phyloP scores from a whole-genome alignment of 2,888 invertebrate genomes.

The Junonia oenone region DNA sequence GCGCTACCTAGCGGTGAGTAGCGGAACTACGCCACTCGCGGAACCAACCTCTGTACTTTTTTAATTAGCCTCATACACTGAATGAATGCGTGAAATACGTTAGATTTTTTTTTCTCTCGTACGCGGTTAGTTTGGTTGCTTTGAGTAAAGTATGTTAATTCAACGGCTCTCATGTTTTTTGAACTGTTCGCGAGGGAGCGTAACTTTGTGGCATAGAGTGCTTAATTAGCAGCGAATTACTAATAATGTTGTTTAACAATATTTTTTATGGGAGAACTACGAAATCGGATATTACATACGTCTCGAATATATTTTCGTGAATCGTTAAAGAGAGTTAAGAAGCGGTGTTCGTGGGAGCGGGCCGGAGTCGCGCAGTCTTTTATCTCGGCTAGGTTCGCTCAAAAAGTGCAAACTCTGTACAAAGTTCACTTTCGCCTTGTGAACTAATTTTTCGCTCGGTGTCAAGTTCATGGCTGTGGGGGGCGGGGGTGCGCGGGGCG shows the following conservation, averaged over 20 bases:
- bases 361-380: conserved; percentile 53
- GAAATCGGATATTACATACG: conserved; percentile 1
- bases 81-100: conserved; percentile 72
- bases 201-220: conserved; percentile 38
- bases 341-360: conserved; percentile 18
- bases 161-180: conserved; percentile 52
- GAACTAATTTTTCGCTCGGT: conserved; percentile 79
- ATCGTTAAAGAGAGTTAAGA: conserved; percentile 8
- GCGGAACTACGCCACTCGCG: conserved; percentile 72
- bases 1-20: conserved; percentile 73
- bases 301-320: background rate
- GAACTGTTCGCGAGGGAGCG: conserved; percentile 29
- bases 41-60: conserved; percentile 73
- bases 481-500: conserved; percentile 24
- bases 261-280: conserved; percentile 16
- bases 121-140: conserved; percentile 72
- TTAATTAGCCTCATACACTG: conserved; percentile 75
- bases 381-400: conserved; percentile 71
- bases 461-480: conserved; percentile 73
- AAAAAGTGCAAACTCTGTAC: conserved; percentile 76
- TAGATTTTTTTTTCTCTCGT: conserved; percentile 58
- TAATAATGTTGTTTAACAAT: conserved; percentile 31
- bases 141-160: conserved; percentile 77
- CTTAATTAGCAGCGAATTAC: conserved; percentile 50
- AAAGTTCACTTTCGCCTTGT: conserved; percentile 78